Conservation (phyloP, 2,113 vertebrate genomes). For the Microcebus murinus region DNA sequence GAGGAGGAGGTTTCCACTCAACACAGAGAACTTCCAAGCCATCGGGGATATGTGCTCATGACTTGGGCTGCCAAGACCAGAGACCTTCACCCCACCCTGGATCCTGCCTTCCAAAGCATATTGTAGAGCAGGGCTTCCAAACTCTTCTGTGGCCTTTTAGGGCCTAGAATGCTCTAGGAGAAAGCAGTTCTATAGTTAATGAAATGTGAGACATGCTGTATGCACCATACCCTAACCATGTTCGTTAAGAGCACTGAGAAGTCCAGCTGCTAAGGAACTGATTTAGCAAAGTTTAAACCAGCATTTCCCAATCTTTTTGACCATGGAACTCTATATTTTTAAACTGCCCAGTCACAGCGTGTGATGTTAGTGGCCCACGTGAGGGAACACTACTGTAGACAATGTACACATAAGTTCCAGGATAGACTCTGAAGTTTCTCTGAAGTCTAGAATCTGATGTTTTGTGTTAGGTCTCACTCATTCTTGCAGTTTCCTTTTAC, state of each 20-base stretch:
- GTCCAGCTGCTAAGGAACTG: not conserved
- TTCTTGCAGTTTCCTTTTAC: not conserved
- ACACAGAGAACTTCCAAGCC: not conserved
- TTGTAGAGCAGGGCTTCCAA: not conserved
- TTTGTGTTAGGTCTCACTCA: not conserved
- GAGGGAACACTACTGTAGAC: not conserved
- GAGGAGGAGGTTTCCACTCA: not conserved
- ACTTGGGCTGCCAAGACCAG: not conserved
- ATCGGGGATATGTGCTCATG: not conserved
- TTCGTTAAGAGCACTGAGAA: not conserved
- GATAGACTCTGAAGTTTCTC: not conserved
- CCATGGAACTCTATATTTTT: not conserved
- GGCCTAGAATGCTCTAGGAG: not conserved
- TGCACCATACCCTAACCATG: not conserved
- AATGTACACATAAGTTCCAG: not conserved
- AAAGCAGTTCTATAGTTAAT: not conserved
- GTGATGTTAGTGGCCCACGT: not conserved
- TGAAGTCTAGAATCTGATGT: not conserved
- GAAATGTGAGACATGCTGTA: not conserved
- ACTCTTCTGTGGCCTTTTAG: not conserved
- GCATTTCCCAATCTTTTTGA: not conserved
- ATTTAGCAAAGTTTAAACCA: slow-evolving; percentile 23
- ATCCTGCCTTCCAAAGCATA: not conserved
- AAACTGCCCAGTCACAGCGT: not conserved
- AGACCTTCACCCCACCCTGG: not conserved